Conservation (phyloP, 2,797 vertebrate genomes). For the Carcharodon carcharias region DNA sequence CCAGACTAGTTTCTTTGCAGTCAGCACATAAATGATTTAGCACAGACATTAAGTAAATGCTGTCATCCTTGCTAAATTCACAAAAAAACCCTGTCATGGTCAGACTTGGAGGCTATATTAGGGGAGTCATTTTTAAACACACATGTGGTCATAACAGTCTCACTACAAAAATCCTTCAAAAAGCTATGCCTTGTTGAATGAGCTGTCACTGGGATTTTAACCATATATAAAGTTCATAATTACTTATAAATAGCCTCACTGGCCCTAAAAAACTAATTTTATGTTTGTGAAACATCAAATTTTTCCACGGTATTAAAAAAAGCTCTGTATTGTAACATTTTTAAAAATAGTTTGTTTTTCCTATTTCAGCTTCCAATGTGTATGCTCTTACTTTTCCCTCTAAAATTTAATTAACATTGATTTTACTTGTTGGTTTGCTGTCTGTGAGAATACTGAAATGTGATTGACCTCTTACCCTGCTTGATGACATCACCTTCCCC, state of each 20-base stretch:
- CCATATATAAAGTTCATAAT: not conserved
- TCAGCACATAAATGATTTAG: too few species aligned
- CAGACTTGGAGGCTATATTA: too few species aligned
- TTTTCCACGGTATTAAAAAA: not conserved
- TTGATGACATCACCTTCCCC: not conserved
- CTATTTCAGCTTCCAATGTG: not conserved
- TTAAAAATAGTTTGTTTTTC: not conserved
- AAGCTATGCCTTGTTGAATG: not conserved
- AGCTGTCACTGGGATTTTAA: not conserved
- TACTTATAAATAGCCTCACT: not conserved
- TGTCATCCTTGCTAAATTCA: too few species aligned
- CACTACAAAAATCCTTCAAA: not conserved
- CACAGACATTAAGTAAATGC: too few species aligned
- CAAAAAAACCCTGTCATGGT: too few species aligned
- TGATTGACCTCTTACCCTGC: not conserved
- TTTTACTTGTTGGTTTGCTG: not conserved
- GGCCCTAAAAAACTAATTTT: not conserved
- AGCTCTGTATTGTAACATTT: not conserved
- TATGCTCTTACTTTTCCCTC: not conserved
- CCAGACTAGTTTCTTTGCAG: too few species aligned
- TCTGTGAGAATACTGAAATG: not conserved
- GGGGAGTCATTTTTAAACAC: too few species aligned
- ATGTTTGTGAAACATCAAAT: not conserved
- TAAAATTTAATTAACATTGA: not conserved
- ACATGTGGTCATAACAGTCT: too few species aligned